Conservation (phyloP, 30 jellyfish, hydroid and myxozoan species). For the Clytia hemisphaerica region DNA sequence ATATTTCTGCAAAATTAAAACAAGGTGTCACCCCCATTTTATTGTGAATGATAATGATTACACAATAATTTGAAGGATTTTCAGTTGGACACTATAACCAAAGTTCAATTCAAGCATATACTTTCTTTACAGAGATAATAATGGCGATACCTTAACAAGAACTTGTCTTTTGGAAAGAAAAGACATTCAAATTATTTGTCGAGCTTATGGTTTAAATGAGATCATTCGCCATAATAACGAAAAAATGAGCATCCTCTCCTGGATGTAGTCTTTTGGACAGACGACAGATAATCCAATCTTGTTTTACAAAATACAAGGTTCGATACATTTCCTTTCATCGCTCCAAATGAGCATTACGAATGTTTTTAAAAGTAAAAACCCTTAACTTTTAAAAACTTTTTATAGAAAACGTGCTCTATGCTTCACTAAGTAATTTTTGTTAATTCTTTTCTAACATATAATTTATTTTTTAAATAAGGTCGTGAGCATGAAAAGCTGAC, state of each 20-base stretch:
- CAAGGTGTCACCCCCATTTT: slow-evolving; percentile 31
- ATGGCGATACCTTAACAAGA: background rate
- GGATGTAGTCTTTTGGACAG: slow-evolving; percentile 2
- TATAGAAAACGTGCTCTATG: too few species aligned
- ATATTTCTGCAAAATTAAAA: slow-evolving; percentile 4
- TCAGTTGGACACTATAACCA: too few species aligned
- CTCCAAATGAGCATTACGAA: too few species aligned
- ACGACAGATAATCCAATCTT: slow-evolving; percentile 7
- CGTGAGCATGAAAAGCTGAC: slow-evolving; percentile 9
- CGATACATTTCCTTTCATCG: background rate
- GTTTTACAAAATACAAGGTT: slow-evolving; percentile 28
- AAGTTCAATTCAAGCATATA: slow-evolving; percentile 7
- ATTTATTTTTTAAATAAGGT: too few species aligned
- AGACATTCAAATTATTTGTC: background rate
- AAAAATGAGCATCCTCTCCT: background rate
- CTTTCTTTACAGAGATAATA: slow-evolving; percentile 5
- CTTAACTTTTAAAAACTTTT: too few species aligned
- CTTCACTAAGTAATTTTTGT: too few species aligned
- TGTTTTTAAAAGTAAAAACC: too few species aligned
- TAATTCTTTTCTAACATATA: too few species aligned
- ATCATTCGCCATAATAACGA: slow-evolving; percentile 9
- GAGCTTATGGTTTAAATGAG: background rate
- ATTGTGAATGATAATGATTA: too few species aligned
- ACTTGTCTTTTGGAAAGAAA: background rate
- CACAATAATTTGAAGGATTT: too few species aligned